phyloP scores from a whole-genome alignment of 2,113 vertebrate species.

The Acinonyx jubatus region DNA sequence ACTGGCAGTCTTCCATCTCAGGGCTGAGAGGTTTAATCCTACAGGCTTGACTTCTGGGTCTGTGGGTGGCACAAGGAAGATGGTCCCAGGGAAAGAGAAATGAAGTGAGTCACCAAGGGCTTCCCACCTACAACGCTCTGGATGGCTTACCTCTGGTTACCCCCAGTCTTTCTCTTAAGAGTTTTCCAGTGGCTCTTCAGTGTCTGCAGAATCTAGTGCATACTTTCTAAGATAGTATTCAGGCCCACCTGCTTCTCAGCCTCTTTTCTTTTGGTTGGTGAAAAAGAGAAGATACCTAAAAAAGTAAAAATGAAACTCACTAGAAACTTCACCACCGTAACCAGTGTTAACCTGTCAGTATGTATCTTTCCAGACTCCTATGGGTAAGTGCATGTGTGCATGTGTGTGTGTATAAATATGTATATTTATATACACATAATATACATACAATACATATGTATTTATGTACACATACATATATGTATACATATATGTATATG shows the following conservation, averaged over 20 bases:
- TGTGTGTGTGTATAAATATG: background rate
- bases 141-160: background rate
- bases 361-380: background rate
- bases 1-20: background rate
- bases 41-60: background rate
- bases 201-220: background rate
- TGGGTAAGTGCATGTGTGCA: no score
- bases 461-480: background rate
- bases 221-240: background rate
- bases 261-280: background rate
- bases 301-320: slow-evolving; percentile 6
- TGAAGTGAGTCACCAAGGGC: background rate
- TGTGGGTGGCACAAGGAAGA: background rate
- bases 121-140: background rate
- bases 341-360: background rate
- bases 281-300: background rate
- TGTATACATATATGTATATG: no score
- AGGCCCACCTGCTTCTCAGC: background rate
- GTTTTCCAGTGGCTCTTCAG: background rate
- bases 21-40: background rate
- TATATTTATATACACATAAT: background rate
- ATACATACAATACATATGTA: background rate
- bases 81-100: background rate
- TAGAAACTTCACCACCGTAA: background rate
- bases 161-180: background rate